These are phyloP conservation scores for Teinopalpus imperialis DNA, from an alignment of 2,888 invertebrate species.

Conservation along the genomic window DNA sequence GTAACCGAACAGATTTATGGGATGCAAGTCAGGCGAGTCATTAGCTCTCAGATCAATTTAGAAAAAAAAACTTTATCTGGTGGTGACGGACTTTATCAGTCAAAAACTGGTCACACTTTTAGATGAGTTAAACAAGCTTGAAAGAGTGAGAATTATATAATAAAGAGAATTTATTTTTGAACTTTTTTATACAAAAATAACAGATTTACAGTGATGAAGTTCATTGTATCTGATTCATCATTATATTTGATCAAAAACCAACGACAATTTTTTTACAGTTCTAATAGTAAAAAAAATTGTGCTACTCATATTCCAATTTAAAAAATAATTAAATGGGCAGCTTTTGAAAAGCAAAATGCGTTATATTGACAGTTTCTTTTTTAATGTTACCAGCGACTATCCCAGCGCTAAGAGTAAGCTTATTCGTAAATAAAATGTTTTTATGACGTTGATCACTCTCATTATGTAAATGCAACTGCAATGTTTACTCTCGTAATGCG, in stretches of 20 bases:
- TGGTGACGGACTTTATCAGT: slow-evolving; percentile 9
- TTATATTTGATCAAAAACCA: no score
- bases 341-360: no score
- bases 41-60: slow-evolving; percentile 31
- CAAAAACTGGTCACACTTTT: not conserved
- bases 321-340: no score
- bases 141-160: not conserved
- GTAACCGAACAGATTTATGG: slow-evolving; percentile 66
- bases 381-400: slow-evolving; percentile 9
- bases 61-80: slow-evolving; percentile 26
- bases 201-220: no score
- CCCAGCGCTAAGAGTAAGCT: slow-evolving; percentile 14
- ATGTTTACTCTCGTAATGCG: slow-evolving; percentile 29
- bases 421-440: slow-evolving; percentile 26
- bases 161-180: no score
- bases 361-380: slow-evolving; percentile 3
- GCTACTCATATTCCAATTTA: no score
- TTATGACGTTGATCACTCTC: slow-evolving; percentile 28
- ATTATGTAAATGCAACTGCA: slow-evolving; percentile 34
- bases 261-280: no score
- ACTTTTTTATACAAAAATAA: no score
- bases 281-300: no score
- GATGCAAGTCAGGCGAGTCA: slow-evolving; percentile 27
- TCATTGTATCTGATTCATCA: no score
- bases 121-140: not conserved